Base-by-base conservation (phyloP, 2,113 vertebrate species). In the Ochotona princeps region DNA sequence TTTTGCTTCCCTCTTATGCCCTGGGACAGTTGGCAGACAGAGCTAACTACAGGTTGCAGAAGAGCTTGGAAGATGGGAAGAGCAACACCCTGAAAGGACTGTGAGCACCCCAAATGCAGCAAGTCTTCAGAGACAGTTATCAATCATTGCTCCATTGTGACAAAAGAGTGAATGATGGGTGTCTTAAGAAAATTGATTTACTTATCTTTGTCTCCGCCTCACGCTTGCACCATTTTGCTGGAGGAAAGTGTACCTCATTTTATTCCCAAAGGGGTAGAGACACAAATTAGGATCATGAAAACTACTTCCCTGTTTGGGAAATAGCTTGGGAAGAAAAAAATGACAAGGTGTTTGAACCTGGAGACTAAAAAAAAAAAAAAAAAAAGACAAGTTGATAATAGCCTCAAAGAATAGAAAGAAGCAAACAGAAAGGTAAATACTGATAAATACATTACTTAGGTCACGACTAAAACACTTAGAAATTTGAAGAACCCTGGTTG, bases 1-100 rank as follows among this genome's bases (percentile, higher is more conserved):
- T 87, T 47, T 78, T 30, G 54, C 49, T 83, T 54, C 28, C 1
- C 10, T 51, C 63, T 44, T 25, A 32, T 28, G 7, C 7, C 18
- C 7, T 8, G 25, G 35, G 13, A 10, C 54, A 44, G 26, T 15
- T 13, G 8, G 54, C 9, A 66, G 73, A 10, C 44, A 75, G 61
- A 70, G 35, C 25, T 7, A 3, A 20, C 6, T 7, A 1, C 18
- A 17, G 65, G 18, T 23, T 26, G 13, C 47, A 15, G 67, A 38
- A 26, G n/a, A 60, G 17, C 7, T 82, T 44, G 49, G 8, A 73
- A 30, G 15, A 51, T 17, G n/a, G 73, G 44, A 63, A 1, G 60
- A 7, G 14, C 2, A 0, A 3, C 30, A 5, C 1, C 13, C 23
- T 5, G 0, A 35, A 32, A 28, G 5, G 17, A 15, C 30, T 67